These are phyloP conservation scores for Pissodes strobi DNA, from an alignment of 1,140 invertebrate species.

Conservation along the genomic window DNA sequence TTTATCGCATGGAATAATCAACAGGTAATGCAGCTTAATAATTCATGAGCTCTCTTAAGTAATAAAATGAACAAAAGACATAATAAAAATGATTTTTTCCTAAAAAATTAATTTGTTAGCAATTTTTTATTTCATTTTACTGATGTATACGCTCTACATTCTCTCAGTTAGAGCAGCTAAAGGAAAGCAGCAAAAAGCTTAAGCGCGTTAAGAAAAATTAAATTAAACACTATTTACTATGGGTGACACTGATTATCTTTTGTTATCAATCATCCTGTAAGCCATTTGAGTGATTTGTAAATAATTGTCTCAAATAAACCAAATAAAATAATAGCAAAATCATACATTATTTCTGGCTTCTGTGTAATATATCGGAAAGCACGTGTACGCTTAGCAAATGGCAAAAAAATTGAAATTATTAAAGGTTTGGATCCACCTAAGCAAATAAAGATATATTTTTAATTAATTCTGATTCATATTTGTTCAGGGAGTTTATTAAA, in stretches of 20 bases:
- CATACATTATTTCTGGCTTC: constrained; percentile 8
- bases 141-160: too few relatives aligned
- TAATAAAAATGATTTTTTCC: too few relatives aligned
- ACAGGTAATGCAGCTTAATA: too few relatives aligned
- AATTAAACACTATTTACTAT: constrained; percentile 13
- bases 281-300: constrained; percentile 39
- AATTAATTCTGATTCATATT: constrained; percentile 13
- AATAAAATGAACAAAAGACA: too few relatives aligned
- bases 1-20: too few relatives aligned
- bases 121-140: too few relatives aligned
- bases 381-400: neutral
- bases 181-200: too few relatives aligned
- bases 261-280: constrained; percentile 38
- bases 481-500: neutral
- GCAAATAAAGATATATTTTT: constrained; percentile 24
- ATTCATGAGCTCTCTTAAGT: too few relatives aligned
- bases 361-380: constrained; percentile 4
- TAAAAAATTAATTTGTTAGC: too few relatives aligned
- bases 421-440: constrained; percentile 9
- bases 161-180: too few relatives aligned
- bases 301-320: constrained; percentile 39
- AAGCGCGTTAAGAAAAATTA: too few relatives aligned
- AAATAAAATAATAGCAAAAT: constrained; percentile 33
- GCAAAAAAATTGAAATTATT: constrained; percentile 9
- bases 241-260: constrained; percentile 23